These are phyloP conservation scores for Muraenolepis orangiensis DNA, from an alignment of 2,797 vertebrate species.

Conservation along the genomic window DNA sequence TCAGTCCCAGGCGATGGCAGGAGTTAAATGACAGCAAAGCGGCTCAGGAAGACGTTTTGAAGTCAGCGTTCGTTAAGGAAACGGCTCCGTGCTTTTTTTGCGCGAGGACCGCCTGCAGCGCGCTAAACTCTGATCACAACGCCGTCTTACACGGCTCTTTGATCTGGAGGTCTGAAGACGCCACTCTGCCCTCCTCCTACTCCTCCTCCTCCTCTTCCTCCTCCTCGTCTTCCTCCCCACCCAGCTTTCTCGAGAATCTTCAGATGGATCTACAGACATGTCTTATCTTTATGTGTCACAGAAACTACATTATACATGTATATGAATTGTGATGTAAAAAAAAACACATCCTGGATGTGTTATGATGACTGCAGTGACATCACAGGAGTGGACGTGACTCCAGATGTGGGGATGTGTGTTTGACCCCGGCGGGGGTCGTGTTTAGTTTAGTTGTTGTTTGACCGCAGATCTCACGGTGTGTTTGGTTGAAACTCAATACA, in stretches of 20 bases:
- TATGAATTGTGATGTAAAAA: neutral
- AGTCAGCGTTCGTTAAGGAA: slow-evolving; percentile 42
- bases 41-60: slow-evolving; percentile 19
- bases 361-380: slow-evolving; percentile 3
- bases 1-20: neutral
- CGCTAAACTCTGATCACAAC: slow-evolving; percentile 31
- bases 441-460: neutral
- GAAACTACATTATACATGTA: slow-evolving; percentile 9
- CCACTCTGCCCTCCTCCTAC: slow-evolving; percentile 23
- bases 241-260: neutral
- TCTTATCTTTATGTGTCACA: slow-evolving; percentile 8
- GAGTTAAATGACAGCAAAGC: slow-evolving; percentile 29
- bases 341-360: neutral
- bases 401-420: neutral
- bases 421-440: neutral
- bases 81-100: slow-evolving; percentile 33
- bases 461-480: slow-evolving; percentile 1
- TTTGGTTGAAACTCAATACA: neutral
- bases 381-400: neutral
- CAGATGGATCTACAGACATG: neutral
- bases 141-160: slow-evolving; percentile 26
- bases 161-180: slow-evolving; percentile 25
- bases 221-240: slow-evolving; percentile 3
- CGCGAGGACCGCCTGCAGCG: neutral
- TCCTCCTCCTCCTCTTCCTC: slow-evolving; percentile 21